Conservation (phyloP, 2,113 vertebrate genomes). For the Colossoma macropomum region DNA sequence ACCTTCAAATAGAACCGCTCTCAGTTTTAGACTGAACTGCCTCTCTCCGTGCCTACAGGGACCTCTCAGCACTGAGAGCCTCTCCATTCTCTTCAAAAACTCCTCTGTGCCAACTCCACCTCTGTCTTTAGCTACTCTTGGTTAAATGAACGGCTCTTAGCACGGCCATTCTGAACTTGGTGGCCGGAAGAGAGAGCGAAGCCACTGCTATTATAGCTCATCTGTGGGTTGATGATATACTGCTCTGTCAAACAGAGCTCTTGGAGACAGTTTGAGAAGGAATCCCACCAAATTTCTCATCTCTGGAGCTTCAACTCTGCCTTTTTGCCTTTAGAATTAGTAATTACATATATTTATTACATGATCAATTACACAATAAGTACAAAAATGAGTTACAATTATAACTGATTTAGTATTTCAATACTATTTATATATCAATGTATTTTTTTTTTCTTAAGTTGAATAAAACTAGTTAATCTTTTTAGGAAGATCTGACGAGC, state of each 20-base stretch:
- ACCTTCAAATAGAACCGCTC: slow-evolving; percentile 26
- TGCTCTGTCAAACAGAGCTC: background rate
- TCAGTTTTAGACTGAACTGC: slow-evolving; percentile 16
- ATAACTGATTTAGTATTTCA: too few species aligned
- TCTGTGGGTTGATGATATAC: background rate
- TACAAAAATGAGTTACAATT: too few species aligned
- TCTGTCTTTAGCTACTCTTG: slow-evolving; percentile 4
- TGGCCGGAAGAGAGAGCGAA: background rate
- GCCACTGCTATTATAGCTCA: background rate
- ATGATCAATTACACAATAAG: too few species aligned
- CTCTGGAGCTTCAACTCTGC: background rate
- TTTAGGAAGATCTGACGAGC: too few species aligned
- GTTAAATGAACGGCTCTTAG: slow-evolving; percentile 1
- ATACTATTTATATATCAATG: too few species aligned
- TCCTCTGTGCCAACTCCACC: background rate
- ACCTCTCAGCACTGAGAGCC: slow-evolving; percentile 8
- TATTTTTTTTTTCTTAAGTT: too few species aligned
- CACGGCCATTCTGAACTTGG: slow-evolving; percentile 3
- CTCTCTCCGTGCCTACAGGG: slow-evolving; percentile 1
- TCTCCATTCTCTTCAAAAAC: background rate
- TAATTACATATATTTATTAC: too few species aligned
- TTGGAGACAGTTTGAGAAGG: background rate
- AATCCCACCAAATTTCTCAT: background rate
- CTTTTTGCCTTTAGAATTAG: too few species aligned
- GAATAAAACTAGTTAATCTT: too few species aligned